A percentile compares a stretch with the other conserved stretches of the same genome.
phyloP scores from a whole-genome alignment of 2,797 vertebrate species.

The Lycodopsis pacificus region DNA sequence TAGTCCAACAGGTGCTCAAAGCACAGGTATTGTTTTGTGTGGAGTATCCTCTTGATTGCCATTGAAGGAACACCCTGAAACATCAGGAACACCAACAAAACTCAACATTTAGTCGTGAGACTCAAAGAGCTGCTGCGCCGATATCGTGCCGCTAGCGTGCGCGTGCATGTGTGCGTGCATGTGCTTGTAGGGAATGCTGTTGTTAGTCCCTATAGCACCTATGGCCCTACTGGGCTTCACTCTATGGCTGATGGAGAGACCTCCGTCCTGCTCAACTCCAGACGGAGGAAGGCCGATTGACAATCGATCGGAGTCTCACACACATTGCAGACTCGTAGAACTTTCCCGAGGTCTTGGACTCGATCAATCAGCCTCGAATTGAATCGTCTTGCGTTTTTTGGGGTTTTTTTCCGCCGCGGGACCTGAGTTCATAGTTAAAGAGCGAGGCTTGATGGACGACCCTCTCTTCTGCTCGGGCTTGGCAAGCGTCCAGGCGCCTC shows the following conservation, averaged over 20 bases:
- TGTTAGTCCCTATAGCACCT: conserved; percentile 50
- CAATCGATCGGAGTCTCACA: conserved; percentile 67
- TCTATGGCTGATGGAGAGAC: conserved; percentile 67
- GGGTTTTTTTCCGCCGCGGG: conserved; percentile 54
- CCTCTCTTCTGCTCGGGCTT: conserved; percentile 49
- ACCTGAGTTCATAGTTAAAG: conserved; percentile 73
- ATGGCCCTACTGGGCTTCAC: conserved; percentile 63
- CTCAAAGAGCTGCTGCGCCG: neutral
- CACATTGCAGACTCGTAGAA: conserved; percentile 31
- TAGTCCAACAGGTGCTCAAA: neutral
- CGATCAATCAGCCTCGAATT: conserved; percentile 74
- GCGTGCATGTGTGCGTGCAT: neutral
- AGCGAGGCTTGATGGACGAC: conserved; percentile 64
- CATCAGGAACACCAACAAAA: neutral
- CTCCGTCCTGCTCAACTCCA: conserved; percentile 49
- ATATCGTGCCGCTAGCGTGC: no score
- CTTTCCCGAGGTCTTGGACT: conserved; percentile 59
- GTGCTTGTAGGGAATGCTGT: neutral
- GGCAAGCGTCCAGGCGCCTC: conserved; percentile 51
- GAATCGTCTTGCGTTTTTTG: conserved; percentile 60
- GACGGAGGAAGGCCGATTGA: conserved; percentile 64
- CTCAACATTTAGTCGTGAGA: neutral
- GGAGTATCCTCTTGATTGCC: neutral
- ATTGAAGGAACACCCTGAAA: neutral
- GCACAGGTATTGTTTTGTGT: neutral